Evolutionary conservation across 2,113 vertebrate genomes (phyloP).

Genomic region (Chunga burmeisteri): DNA sequence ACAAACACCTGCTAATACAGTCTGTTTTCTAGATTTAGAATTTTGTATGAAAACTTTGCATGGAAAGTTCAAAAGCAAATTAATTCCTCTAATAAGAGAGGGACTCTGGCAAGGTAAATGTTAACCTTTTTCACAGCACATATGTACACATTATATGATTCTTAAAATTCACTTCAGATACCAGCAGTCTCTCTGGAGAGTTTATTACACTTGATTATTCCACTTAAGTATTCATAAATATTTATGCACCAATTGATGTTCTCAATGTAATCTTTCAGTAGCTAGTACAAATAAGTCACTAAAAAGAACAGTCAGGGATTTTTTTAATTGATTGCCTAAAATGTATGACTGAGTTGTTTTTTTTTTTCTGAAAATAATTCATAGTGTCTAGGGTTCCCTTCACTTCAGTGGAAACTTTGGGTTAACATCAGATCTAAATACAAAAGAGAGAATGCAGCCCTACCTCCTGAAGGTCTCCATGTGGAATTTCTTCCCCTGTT

Average conservation of each 20-base stretch:
- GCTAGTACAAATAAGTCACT: constrained; percentile 47
- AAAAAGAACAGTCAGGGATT: constrained; percentile 27
- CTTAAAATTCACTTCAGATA: constrained; percentile 44
- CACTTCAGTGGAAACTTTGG: neutral
- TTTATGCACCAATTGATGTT: constrained; percentile 58
- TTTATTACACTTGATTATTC: constrained; percentile 63
- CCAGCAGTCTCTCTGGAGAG: constrained; percentile 14
- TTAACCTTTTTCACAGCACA: constrained; percentile 33
- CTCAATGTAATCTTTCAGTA: constrained; percentile 50
- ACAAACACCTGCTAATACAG: neutral
- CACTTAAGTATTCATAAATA: constrained; percentile 67
- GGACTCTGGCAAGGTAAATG: constrained; percentile 22
- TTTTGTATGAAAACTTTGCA: neutral
- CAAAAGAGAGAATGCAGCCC: neutral
- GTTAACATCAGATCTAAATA: neutral
- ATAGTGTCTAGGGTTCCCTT: neutral
- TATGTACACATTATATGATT: neutral
- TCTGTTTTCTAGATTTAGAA: neutral
- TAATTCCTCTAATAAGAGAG: neutral
- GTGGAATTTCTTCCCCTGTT: neutral
- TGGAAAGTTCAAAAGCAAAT: neutral
- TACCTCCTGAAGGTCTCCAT: neutral
- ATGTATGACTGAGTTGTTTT: neutral
- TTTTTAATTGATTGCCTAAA: neutral
- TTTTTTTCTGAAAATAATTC: neutral